Conservation (phyloP, 2,113 vertebrate genomes). For the Microcebus jonahi region DNA sequence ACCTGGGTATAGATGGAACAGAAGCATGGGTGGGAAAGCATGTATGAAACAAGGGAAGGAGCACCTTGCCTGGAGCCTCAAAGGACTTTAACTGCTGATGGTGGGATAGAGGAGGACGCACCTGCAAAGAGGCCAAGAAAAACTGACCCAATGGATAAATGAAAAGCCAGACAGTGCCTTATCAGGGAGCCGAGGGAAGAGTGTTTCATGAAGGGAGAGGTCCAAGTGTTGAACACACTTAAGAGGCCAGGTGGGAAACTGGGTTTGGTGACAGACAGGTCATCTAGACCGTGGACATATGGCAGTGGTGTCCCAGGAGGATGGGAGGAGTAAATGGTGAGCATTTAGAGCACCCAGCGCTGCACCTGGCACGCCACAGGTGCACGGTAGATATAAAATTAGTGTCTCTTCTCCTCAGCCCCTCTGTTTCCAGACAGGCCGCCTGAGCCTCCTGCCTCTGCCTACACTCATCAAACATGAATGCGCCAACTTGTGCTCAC, state of each 20-base stretch:
- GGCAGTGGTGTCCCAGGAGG: neutral
- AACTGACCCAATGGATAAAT: neutral
- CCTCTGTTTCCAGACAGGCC: neutral
- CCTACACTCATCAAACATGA: conserved; percentile 45
- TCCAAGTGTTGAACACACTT: neutral
- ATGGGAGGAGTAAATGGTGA: no score
- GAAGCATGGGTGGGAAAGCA: neutral
- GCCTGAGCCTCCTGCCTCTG: neutral
- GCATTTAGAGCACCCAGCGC: neutral
- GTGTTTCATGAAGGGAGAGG: neutral
- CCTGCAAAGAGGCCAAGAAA: neutral
- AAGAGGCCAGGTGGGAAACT: neutral
- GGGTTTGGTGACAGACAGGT: neutral
- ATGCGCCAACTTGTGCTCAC: neutral
- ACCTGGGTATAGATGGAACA: neutral
- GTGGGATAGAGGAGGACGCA: no score
- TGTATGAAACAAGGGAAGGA: neutral
- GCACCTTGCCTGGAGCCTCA: neutral
- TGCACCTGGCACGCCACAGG: neutral
- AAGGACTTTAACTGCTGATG: neutral
- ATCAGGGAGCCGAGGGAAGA: neutral
- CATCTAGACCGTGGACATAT: neutral
- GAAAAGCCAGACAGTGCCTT: neutral
- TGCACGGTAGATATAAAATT: neutral
- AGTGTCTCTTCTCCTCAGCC: neutral